Evolutionary conservation across 1,140 invertebrate genomes (phyloP).

Genomic region (Laupala kohalensis): DNA sequence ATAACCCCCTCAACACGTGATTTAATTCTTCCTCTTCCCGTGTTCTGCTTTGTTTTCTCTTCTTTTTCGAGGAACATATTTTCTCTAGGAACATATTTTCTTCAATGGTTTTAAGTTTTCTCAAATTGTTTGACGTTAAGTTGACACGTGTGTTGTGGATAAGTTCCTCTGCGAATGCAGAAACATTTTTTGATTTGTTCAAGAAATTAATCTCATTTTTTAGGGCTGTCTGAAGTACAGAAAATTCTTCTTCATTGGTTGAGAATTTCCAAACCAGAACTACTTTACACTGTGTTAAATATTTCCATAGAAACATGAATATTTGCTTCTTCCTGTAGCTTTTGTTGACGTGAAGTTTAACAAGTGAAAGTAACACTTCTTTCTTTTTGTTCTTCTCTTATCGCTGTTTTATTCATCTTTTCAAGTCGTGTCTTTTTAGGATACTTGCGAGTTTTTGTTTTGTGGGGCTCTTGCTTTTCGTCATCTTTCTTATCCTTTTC

Average conservation of each 20-base stretch:
- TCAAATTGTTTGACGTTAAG: slow-evolving; percentile 55
- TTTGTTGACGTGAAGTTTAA: slow-evolving; percentile 61
- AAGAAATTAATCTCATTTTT: slow-evolving; percentile 53
- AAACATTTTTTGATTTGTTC: slow-evolving; percentile 56
- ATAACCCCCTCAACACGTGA: slow-evolving; percentile 61
- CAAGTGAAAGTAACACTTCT: slow-evolving; percentile 51
- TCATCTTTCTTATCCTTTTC: slow-evolving; percentile 14
- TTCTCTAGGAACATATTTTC: slow-evolving; percentile 72
- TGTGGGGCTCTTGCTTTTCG: slow-evolving; percentile 7
- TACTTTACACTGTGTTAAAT: slow-evolving; percentile 37
- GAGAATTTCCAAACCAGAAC: slow-evolving; percentile 38
- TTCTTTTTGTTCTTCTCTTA: too few species aligned
- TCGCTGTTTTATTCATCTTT: slow-evolving; percentile 34
- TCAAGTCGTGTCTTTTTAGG: slow-evolving; percentile 7
- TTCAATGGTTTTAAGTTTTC: slow-evolving; percentile 65
- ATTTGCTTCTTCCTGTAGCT: slow-evolving; percentile 75
- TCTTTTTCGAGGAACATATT: slow-evolving; percentile 47
- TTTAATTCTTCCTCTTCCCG: slow-evolving; percentile 53
- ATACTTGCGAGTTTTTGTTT: slow-evolving; percentile 1
- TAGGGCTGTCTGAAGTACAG: slow-evolving; percentile 58
- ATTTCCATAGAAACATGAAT: slow-evolving; percentile 72
- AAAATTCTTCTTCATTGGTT: slow-evolving; percentile 65
- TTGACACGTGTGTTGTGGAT: slow-evolving; percentile 62
- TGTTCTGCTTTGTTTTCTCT: slow-evolving; percentile 51
- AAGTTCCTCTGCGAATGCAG: slow-evolving; percentile 62